Conservation (phyloP, 1,140 invertebrate species). For the Eueides isabella region DNA sequence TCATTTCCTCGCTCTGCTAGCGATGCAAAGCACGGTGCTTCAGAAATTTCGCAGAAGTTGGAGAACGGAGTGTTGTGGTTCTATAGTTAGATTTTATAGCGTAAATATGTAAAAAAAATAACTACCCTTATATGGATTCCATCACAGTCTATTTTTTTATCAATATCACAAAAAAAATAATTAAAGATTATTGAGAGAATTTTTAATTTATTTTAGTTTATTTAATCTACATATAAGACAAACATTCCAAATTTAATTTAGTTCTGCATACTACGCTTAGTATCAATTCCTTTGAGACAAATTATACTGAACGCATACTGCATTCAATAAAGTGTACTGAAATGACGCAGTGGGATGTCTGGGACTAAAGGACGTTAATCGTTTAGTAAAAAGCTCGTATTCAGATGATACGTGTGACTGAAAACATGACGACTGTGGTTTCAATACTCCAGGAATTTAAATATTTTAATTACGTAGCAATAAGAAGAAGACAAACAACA, state of each 20-base stretch:
- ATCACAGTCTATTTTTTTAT: too few relatives aligned
- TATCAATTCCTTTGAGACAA: slow-evolving; percentile 1
- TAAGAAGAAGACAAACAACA: background rate
- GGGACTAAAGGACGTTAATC: background rate
- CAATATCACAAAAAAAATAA: too few relatives aligned
- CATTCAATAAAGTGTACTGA: background rate
- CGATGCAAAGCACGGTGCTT: too few relatives aligned
- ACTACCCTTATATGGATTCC: too few relatives aligned
- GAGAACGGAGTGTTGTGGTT: too few relatives aligned
- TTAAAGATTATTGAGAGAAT: too few relatives aligned
- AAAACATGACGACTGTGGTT: background rate
- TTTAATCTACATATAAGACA: background rate
- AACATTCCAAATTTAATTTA: background rate
- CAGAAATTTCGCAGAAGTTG: too few relatives aligned
- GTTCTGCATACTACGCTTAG: background rate
- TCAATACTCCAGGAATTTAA: background rate
- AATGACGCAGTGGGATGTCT: background rate
- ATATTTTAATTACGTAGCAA: background rate
- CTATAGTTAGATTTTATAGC: too few relatives aligned
- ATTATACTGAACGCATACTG: background rate
- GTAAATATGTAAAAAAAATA: too few relatives aligned
- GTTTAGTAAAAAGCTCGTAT: background rate
- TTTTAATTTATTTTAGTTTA: too few relatives aligned
- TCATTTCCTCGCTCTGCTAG: too few relatives aligned
- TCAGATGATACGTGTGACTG: background rate